Percentiles rank a stretch among this genome's conserved stretches.
These are phyloP conservation scores for Diglossa cyanea DNA, from an alignment of 2,797 vertebrate genomes.

Conservation along the genomic window DNA sequence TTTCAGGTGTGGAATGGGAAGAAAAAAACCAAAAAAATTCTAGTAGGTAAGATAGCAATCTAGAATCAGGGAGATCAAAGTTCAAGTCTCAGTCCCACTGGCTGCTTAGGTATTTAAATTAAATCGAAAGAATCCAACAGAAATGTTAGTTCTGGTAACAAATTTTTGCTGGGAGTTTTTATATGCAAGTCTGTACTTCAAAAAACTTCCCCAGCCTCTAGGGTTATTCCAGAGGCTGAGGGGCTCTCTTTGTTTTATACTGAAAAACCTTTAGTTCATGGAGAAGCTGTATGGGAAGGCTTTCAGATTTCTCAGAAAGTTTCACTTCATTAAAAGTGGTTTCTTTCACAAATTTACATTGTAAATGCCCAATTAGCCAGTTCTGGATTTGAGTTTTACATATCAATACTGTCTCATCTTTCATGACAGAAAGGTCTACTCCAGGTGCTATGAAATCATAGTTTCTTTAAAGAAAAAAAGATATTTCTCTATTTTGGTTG, in stretches of 20 bases:
- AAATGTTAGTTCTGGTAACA: background rate
- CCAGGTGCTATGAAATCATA: background rate
- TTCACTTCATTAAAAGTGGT: background rate
- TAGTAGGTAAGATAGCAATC: background rate
- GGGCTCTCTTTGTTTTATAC: background rate
- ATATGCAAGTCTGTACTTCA: background rate
- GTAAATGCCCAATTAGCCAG: background rate
- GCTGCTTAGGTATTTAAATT: background rate
- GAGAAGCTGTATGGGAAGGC: background rate
- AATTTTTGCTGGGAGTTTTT: background rate
- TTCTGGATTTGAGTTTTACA: background rate
- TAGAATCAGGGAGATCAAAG: background rate
- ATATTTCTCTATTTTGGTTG: background rate
- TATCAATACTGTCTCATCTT: background rate
- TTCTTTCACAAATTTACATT: background rate
- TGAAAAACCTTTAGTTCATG: background rate
- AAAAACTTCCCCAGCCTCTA: background rate
- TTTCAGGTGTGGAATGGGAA: background rate
- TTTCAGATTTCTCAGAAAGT: background rate
- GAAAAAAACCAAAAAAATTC: background rate
- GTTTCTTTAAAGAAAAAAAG: background rate
- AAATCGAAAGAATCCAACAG: background rate
- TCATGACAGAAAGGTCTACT: background rate
- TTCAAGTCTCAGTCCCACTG: background rate
- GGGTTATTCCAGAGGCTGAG: background rate